phyloP scores from a whole-genome alignment of 2,797 vertebrate genomes.

The Cichlasoma orientale region DNA sequence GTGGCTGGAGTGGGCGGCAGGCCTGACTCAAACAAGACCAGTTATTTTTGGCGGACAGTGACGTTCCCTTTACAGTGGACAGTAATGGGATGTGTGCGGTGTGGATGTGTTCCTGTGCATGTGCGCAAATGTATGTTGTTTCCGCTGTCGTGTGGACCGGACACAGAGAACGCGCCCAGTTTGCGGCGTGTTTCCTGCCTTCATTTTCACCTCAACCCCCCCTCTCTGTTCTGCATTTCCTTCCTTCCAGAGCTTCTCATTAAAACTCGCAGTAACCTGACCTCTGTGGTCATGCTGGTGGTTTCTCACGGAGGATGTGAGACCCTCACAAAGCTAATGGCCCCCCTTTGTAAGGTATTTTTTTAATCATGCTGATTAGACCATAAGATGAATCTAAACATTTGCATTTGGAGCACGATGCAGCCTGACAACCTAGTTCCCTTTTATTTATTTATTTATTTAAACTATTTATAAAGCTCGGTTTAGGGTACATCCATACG shows the following conservation, averaged over 20 bases:
- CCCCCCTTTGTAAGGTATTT: conserved; percentile 65
- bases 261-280: conserved; percentile 76
- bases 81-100: conserved; percentile 40
- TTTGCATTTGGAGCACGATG: conserved; percentile 18
- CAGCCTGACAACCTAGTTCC: neutral
- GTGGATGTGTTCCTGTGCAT: conserved; percentile 61
- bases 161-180: conserved; percentile 53
- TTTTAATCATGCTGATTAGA: conserved; percentile 64
- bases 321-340: conserved; percentile 55
- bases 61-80: conserved; percentile 15
- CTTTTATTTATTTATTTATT: neutral
- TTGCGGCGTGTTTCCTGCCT: conserved; percentile 76
- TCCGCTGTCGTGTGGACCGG: conserved; percentile 59
- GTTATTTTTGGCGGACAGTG: conserved; percentile 16
- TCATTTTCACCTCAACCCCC: conserved; percentile 61
- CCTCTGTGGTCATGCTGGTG: conserved; percentile 60
- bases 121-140: conserved; percentile 66
- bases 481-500: neutral
- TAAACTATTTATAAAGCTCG: neutral
- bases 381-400: conserved; percentile 9
- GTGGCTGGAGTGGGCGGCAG: neutral
- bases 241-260: conserved; percentile 63
- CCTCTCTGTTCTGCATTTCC: conserved; percentile 70
- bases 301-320: conserved; percentile 72
- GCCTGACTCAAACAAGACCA: conserved; percentile 1